Percentiles rank a stretch among this genome's conserved stretches.
Evolutionary conservation across 2,888 invertebrate genomes (phyloP).

Genomic region (Nomada goodeniana): DNA sequence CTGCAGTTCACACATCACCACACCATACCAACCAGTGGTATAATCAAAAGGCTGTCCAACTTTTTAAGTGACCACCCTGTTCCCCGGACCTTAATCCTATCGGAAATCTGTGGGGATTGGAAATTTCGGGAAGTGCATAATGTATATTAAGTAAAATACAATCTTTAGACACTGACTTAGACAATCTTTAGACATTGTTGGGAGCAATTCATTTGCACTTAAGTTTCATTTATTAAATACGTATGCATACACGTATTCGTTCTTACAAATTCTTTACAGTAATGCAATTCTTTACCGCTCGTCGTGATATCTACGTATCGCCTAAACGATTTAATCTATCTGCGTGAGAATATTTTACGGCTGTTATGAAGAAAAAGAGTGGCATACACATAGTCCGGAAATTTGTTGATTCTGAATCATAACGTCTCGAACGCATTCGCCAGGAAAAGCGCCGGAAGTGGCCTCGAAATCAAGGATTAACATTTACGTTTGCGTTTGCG

Average conservation of each 20-base stretch:
- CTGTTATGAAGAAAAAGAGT: background rate
- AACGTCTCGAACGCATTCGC: background rate
- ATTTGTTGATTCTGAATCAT: slow-evolving; percentile 7
- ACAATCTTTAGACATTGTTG: too few species aligned
- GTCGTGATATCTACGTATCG: too few species aligned
- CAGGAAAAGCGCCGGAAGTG: background rate
- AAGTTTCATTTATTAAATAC: too few species aligned
- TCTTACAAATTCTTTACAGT: background rate
- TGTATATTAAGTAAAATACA: too few species aligned
- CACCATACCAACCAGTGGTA: background rate
- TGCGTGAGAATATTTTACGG: background rate
- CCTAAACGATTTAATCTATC: background rate
- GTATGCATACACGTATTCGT: too few species aligned
- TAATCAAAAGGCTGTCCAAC: background rate
- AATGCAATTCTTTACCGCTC: too few species aligned
- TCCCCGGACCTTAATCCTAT: background rate
- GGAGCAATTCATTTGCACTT: too few species aligned
- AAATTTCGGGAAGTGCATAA: too few species aligned
- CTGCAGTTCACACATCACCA: background rate
- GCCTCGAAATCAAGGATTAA: background rate
- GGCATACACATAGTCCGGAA: slow-evolving; percentile 3
- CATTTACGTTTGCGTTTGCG: background rate
- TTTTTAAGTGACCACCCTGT: background rate
- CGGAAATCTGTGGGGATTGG: background rate
- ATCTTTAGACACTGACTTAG: too few species aligned